phyloP scores from a whole-genome alignment of 2,113 vertebrate genomes.

The Pampusana beccarii region DNA sequence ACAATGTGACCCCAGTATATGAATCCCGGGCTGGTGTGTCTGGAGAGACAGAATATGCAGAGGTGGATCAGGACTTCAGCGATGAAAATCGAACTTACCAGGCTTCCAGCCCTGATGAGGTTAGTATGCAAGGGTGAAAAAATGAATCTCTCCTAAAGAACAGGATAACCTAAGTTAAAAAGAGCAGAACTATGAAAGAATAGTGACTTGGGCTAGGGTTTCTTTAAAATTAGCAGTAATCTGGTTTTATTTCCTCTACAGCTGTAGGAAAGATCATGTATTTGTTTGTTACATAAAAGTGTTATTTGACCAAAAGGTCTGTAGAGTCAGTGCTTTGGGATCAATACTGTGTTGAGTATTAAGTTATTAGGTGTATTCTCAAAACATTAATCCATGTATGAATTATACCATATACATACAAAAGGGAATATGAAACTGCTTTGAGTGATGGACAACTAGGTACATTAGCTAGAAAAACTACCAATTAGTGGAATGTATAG shows the following conservation, averaged over 20 bases:
- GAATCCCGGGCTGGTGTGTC: slow-evolving; percentile 75
- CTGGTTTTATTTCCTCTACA: neutral
- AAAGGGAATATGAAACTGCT: neutral
- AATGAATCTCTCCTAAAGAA: neutral
- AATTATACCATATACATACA: neutral
- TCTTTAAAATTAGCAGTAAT: neutral
- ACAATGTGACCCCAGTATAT: slow-evolving; percentile 96
- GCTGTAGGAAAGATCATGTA: neutral
- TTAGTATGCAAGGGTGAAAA: slow-evolving; percentile 49
- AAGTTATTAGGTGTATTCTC: neutral
- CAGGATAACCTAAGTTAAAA: neutral
- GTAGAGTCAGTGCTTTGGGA: neutral
- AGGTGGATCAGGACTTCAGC: slow-evolving; percentile 94
- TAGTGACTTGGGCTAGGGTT: neutral
- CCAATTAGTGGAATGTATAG: neutral
- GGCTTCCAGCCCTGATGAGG: slow-evolving; percentile 97
- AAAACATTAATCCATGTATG: neutral
- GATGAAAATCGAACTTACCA: slow-evolving; percentile 95
- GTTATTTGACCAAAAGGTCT: neutral
- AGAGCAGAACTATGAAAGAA: neutral
- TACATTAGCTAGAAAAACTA: neutral
- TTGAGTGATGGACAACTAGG: neutral
- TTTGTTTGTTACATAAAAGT: neutral
- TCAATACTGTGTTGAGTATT: neutral
- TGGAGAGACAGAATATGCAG: slow-evolving; percentile 85